Conservation (phyloP, 2,113 vertebrate genomes). For the Rhea americana region DNA sequence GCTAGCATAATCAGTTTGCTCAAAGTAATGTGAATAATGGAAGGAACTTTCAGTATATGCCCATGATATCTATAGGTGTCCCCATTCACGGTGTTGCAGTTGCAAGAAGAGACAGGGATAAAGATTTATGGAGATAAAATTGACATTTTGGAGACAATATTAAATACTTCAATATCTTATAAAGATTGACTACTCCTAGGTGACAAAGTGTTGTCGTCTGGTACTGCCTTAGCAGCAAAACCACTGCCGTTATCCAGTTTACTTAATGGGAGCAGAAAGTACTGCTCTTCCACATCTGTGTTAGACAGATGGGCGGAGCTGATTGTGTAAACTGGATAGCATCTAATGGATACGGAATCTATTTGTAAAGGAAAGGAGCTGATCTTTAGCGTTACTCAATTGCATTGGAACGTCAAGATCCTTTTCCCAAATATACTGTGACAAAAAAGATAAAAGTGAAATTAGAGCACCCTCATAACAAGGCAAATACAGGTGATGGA, state of each 20-base stretch:
- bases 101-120: too few relatives aligned
- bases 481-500: not conserved
- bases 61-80: too few relatives aligned
- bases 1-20: not conserved
- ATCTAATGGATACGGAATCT: not conserved
- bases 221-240: not conserved
- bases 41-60: too few relatives aligned
- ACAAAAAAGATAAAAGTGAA: not conserved
- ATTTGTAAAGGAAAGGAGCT: not conserved
- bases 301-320: not conserved
- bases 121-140: too few relatives aligned
- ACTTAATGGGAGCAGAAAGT: not conserved
- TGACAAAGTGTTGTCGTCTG: too few relatives aligned
- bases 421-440: not conserved
- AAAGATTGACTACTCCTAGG: too few relatives aligned
- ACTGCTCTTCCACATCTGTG: not conserved
- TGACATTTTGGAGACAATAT: too few relatives aligned
- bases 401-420: rapidly evolving
- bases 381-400: not conserved
- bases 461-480: not conserved
- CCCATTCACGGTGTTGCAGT: too few relatives aligned
- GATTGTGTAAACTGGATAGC: too few relatives aligned
- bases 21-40: too few relatives aligned
- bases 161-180: too few relatives aligned
- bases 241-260: not conserved